phyloP scores from a whole-genome alignment of 2,113 vertebrate genomes.

The Neolamprologus sp. region DNA sequence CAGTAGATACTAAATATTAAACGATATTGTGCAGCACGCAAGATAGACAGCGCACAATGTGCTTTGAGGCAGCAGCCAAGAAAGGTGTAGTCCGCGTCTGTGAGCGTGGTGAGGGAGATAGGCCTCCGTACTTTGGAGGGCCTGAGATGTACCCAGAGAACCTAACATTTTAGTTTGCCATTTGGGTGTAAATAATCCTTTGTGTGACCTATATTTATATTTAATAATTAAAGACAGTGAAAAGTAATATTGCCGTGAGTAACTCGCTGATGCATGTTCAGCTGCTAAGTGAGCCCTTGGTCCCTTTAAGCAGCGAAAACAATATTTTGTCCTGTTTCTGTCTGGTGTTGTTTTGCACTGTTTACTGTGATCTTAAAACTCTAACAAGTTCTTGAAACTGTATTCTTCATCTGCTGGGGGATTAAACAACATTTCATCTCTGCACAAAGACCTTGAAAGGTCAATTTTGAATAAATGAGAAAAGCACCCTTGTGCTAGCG shows the following conservation, averaged over 20 bases:
- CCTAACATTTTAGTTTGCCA: background rate
- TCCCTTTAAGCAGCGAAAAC: background rate
- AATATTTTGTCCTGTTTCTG: background rate
- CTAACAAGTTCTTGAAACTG: constrained; percentile 12
- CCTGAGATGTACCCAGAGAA: no score
- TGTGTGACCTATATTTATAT: background rate
- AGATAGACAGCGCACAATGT: no score
- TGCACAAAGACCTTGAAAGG: constrained; percentile 45
- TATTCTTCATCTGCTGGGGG: constrained; percentile 9
- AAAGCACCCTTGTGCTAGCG: background rate
- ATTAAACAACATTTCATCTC: constrained; percentile 38
- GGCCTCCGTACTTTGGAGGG: no score
- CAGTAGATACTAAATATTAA: no score
- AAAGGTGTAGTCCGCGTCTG: no score
- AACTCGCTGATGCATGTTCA: background rate
- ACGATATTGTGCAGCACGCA: no score
- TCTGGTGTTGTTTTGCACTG: background rate
- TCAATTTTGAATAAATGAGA: constrained; percentile 41
- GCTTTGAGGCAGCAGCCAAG: no score
- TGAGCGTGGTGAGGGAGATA: no score
- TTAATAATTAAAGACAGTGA: background rate
- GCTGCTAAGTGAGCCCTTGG: background rate
- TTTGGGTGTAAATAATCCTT: background rate
- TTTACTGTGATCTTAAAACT: background rate
- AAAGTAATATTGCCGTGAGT: background rate